phyloP scores from a whole-genome alignment of 2,113 vertebrate species.

The Cinclus cinclus region DNA sequence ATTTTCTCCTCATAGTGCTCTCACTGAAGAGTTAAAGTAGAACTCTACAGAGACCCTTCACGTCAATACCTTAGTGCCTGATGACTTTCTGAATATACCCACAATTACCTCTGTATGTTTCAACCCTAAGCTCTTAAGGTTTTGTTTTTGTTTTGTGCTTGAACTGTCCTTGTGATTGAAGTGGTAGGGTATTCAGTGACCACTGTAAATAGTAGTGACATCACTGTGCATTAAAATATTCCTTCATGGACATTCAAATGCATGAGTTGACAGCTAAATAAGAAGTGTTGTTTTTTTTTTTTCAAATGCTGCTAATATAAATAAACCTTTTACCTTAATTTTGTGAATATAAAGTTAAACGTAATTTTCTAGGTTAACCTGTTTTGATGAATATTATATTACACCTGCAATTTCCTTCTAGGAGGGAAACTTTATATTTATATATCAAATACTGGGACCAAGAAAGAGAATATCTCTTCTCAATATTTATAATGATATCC shows the following conservation, averaged over 20 bases:
- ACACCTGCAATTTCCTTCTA: neutral
- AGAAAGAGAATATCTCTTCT: neutral
- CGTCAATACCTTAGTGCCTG: neutral
- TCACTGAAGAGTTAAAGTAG: neutral
- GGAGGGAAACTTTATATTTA: neutral
- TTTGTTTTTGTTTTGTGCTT: neutral
- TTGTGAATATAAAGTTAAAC: neutral
- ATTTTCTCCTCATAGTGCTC: neutral
- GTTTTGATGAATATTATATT: neutral
- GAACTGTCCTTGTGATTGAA: neutral
- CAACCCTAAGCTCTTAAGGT: neutral
- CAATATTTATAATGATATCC: neutral
- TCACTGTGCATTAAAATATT: neutral
- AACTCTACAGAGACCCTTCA: neutral
- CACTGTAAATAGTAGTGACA: neutral
- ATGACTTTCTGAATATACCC: neutral
- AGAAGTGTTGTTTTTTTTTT: neutral
- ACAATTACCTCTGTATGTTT: neutral
- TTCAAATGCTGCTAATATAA: neutral
- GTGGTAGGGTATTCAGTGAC: neutral
- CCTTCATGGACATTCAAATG: neutral
- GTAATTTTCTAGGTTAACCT: neutral
- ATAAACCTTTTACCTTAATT: neutral
- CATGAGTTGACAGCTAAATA: neutral
- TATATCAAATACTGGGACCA: neutral